Evolutionary conservation across 2,113 vertebrate species (phyloP).

Genomic region (Origma solitaria): DNA sequence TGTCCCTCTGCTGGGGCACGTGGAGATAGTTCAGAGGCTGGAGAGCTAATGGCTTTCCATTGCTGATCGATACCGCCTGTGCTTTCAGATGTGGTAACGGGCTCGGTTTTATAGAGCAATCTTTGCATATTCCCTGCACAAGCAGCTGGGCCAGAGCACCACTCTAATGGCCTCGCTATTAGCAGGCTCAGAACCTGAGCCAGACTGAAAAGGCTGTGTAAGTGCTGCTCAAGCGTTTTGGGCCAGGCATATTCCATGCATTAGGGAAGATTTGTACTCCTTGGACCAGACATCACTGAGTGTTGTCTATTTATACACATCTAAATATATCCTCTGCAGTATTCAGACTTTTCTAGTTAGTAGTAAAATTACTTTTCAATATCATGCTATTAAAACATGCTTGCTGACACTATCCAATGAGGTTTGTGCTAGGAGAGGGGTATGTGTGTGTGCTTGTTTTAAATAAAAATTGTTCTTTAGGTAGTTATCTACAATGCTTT

Average conservation of each 20-base stretch:
- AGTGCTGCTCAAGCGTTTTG: conserved; percentile 25
- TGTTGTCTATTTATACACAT: conserved; percentile 47
- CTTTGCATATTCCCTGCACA: conserved; percentile 37
- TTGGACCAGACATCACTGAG: conserved; percentile 39
- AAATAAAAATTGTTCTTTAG: background rate
- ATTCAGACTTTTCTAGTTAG: conserved; percentile 31
- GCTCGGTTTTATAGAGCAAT: conserved; percentile 18
- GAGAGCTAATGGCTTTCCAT: conserved; percentile 21
- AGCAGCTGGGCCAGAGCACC: background rate
- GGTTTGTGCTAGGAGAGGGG: background rate
- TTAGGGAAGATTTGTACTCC: conserved; percentile 40
- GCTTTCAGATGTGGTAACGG: conserved; percentile 30
- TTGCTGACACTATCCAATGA: background rate
- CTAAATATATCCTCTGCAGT: conserved; percentile 56
- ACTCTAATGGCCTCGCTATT: conserved; percentile 33
- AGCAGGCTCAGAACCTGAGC: conserved; percentile 1
- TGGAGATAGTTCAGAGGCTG: background rate
- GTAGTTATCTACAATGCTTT: background rate
- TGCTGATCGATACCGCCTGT: conserved; percentile 11
- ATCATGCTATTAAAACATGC: background rate
- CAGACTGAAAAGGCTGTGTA: background rate
- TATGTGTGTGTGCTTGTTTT: background rate
- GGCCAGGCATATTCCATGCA: background rate
- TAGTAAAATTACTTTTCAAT: conserved; percentile 48
- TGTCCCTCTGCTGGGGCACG: rapidly evolving